These are phyloP conservation scores for Neoarius graeffei DNA, from an alignment of 2,113 vertebrate genomes.

Conservation along the genomic window DNA sequence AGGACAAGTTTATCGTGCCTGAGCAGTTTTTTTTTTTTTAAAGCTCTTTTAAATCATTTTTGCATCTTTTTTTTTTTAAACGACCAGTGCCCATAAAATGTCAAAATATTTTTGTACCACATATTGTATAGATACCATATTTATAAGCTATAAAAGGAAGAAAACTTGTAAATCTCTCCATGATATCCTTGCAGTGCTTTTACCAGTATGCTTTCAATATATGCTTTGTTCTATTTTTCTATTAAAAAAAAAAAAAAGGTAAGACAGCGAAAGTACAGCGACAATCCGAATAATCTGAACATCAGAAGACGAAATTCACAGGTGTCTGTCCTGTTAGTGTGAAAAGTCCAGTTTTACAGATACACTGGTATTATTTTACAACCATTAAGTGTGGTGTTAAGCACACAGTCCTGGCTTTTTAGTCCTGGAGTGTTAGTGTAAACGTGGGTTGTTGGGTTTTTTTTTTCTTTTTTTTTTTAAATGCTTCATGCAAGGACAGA, in stretches of 20 bases:
- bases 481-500: background rate
- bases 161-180: conserved; percentile 84
- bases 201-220: conserved; percentile 67
- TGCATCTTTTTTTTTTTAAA: conserved; percentile 13
- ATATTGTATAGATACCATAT: conserved; percentile 86
- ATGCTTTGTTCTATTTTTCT: conserved; percentile 81
- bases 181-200: conserved; percentile 86
- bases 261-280: conserved; percentile 65
- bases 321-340: conserved; percentile 42
- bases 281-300: conserved; percentile 65
- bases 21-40: conserved; percentile 63
- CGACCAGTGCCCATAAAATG: conserved; percentile 75
- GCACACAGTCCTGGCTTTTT: background rate
- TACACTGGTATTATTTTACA: background rate
- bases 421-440: background rate
- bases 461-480: background rate
- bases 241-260: conserved; percentile 60
- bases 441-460: background rate
- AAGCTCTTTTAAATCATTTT: conserved; percentile 64
- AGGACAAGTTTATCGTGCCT: conserved; percentile 75
- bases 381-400: background rate
- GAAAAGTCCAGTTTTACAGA: background rate
- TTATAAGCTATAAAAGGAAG: conserved; percentile 85
- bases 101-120: conserved; percentile 86
- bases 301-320: conserved; percentile 49